phyloP scores from a whole-genome alignment of 1,140 invertebrate species.

The Planococcus citri region DNA sequence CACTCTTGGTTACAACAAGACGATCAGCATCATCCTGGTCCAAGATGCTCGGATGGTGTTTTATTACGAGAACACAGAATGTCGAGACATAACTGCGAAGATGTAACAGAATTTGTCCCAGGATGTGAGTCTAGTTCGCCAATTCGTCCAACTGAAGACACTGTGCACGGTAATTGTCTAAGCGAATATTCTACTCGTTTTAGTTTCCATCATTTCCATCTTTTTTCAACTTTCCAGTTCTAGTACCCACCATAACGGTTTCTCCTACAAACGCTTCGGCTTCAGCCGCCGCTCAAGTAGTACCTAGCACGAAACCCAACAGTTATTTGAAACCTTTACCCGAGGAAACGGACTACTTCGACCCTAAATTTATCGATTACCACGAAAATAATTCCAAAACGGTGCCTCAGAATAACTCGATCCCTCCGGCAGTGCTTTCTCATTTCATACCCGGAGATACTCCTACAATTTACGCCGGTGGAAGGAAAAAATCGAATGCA shows the following conservation, averaged over 20 bases:
- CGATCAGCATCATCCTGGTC: conserved; percentile 43
- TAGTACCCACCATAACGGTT: no score
- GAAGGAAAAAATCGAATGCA: conserved; percentile 14
- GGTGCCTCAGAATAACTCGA: not conserved
- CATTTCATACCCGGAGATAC: conserved; percentile 44
- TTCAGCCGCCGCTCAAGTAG: not conserved
- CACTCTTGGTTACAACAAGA: conserved; percentile 64
- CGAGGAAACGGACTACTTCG: conserved; percentile 62
- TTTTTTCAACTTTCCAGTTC: not conserved
- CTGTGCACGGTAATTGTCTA: not conserved
- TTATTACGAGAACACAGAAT: conserved; percentile 54
- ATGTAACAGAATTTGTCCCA: conserved; percentile 34
- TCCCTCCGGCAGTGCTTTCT: conserved; percentile 28
- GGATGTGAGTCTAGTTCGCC: conserved; percentile 46
- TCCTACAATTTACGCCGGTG: conserved; percentile 48
- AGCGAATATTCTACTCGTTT: no score
- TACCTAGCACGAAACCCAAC: not conserved
- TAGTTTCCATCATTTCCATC: no score
- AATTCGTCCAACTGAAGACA: not conserved
- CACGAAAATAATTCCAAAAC: conserved; percentile 33
- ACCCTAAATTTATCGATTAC: conserved; percentile 66
- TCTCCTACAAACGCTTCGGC: not conserved
- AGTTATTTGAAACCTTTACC: conserved; percentile 39
- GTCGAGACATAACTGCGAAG: conserved; percentile 48
- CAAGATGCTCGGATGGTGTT: conserved; percentile 59